phyloP scores from a whole-genome alignment of 2,888 invertebrate genomes.

The Pristionchus exspectatus region DNA sequence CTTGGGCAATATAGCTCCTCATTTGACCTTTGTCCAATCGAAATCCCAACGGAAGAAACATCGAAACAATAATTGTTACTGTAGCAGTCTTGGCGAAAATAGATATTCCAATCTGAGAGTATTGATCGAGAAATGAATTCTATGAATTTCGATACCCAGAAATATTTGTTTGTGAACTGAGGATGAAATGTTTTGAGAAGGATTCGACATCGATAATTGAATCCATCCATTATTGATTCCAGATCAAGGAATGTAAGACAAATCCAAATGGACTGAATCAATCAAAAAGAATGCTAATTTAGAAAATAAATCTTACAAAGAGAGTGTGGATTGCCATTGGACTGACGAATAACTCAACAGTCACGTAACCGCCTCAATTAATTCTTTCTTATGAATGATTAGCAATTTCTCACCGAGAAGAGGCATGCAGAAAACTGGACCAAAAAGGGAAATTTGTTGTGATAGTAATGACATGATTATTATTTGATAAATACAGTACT shows the following conservation, averaged over 20 bases:
- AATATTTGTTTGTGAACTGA: not conserved
- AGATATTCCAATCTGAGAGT: not conserved
- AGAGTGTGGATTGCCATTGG: not conserved
- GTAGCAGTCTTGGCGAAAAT: not conserved
- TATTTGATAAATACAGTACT: not conserved
- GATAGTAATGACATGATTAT: not conserved
- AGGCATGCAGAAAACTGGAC: not conserved
- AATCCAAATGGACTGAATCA: not conserved
- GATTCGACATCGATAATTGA: not conserved
- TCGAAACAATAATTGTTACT: not conserved
- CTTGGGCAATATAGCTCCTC: not conserved
- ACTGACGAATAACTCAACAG: not conserved
- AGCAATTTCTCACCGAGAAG: not conserved
- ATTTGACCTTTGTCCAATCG: not conserved
- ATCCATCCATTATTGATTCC: slow-evolving; percentile 8
- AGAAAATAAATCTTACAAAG: not conserved
- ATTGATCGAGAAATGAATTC: not conserved
- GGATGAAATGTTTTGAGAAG: not conserved
- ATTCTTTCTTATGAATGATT: not conserved
- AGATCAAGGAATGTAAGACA: not conserved
- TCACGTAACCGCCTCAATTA: not conserved
- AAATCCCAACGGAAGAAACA: not conserved
- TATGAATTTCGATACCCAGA: not conserved
- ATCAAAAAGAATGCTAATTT: not conserved
- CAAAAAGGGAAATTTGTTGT: not conserved